These are phyloP conservation scores for Carettochelys insculpta DNA, from an alignment of 2,113 vertebrate species.

Conservation along the genomic window DNA sequence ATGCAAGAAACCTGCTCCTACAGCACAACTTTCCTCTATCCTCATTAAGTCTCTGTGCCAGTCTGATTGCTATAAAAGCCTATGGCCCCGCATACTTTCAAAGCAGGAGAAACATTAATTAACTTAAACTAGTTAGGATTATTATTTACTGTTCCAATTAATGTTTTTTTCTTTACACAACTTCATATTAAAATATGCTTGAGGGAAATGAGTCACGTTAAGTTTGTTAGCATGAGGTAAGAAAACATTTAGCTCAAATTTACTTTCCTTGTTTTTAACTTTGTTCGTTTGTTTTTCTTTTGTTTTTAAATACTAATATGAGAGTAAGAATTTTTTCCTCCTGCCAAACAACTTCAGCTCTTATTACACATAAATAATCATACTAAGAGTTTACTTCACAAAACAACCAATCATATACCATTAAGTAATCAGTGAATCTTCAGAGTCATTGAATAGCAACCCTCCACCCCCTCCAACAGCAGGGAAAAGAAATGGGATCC, in stretches of 20 bases:
- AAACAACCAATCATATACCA: background rate
- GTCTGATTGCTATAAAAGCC: background rate
- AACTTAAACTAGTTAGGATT: conserved; percentile 8
- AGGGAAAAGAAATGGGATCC: too few species aligned
- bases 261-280: background rate
- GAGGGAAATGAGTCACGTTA: background rate
- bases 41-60: background rate
- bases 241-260: background rate
- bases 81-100: background rate
- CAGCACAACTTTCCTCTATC: background rate
- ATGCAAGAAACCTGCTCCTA: background rate
- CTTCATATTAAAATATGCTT: conserved; percentile 3
- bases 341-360: background rate
- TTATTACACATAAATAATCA: background rate
- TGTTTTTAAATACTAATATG: background rate
- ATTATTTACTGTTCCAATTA: conserved; percentile 32
- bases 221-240: background rate
- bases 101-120: conserved; percentile 26
- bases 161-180: background rate
- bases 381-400: background rate
- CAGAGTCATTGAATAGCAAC: background rate
- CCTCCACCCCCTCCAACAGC: too few species aligned
- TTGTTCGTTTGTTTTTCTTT: background rate
- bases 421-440: background rate
- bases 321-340: background rate